These are phyloP conservation scores for Nomada fucata DNA, from an alignment of 2,888 invertebrate genomes.

Conservation along the genomic window DNA sequence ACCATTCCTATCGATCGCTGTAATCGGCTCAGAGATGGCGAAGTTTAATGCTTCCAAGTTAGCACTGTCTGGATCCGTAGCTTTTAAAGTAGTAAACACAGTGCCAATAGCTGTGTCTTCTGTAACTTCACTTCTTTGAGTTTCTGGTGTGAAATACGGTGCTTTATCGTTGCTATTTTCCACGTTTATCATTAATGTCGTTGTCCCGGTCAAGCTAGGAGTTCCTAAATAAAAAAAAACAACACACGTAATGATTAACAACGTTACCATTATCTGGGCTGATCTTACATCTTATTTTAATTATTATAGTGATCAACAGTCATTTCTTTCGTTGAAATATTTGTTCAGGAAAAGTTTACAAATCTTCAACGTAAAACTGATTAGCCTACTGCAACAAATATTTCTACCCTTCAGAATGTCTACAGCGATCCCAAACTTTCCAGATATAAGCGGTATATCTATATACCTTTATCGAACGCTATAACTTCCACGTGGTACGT, in stretches of 20 bases:
- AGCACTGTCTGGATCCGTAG: constrained; percentile 92
- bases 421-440: too few relatives aligned
- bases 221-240: constrained; percentile 85
- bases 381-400: neutral
- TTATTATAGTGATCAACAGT: neutral
- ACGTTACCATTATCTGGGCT: too few relatives aligned
- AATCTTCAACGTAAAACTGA: too few relatives aligned
- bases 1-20: constrained; percentile 93
- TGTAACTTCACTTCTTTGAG: constrained; percentile 91
- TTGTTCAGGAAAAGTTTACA: too few relatives aligned
- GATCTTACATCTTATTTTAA: neutral
- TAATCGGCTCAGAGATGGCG: constrained; percentile 89
- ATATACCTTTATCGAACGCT: constrained; percentile 89
- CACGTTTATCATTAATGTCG: constrained; percentile 91
- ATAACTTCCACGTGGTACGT: constrained; percentile 92
- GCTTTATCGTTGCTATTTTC: constrained; percentile 95
- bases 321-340: too few relatives aligned
- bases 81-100: constrained; percentile 89
- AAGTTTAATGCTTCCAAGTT: constrained; percentile 89
- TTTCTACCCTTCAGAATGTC: neutral
- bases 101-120: constrained; percentile 92
- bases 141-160: constrained; percentile 92
- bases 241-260: neutral
- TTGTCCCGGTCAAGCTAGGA: constrained; percentile 92
- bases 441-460: too few relatives aligned